Conservation (phyloP, 2,797 vertebrate species). For the Ceryle rudis region DNA sequence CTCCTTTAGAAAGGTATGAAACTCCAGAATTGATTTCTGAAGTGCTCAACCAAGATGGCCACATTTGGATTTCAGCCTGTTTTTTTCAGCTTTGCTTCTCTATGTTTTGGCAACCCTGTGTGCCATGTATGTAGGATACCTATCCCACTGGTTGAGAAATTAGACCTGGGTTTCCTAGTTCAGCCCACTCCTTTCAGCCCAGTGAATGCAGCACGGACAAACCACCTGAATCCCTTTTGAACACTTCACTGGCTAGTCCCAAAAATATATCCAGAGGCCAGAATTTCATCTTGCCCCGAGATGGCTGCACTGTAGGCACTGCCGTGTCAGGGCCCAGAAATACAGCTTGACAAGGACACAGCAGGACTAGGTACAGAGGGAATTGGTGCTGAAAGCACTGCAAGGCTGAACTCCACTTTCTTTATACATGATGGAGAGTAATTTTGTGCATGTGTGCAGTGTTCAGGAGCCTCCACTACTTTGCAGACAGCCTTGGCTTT, state of each 20-base stretch:
- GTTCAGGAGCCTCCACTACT: background rate
- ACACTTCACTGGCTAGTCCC: background rate
- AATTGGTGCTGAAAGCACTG: background rate
- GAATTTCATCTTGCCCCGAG: background rate
- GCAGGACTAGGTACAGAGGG: background rate
- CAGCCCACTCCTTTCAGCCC: background rate
- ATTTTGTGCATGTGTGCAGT: background rate
- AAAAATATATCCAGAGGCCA: background rate
- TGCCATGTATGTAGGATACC: background rate
- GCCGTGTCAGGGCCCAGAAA: background rate
- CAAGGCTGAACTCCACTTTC: background rate
- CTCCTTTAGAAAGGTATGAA: background rate
- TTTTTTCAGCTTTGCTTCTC: background rate
- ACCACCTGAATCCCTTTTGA: background rate
- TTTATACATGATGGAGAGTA: rapidly evolving
- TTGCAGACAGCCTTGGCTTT: background rate
- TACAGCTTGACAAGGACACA: background rate
- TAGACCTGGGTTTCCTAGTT: background rate
- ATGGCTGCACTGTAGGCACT: background rate
- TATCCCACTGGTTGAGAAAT: background rate
- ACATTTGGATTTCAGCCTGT: background rate
- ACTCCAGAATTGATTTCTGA: background rate
- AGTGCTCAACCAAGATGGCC: background rate
- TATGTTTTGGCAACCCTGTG: background rate
- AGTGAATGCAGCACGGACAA: background rate